Evolutionary conservation across 2,797 vertebrate species (phyloP).

Genomic region (Sciurus vulgaris): DNA sequence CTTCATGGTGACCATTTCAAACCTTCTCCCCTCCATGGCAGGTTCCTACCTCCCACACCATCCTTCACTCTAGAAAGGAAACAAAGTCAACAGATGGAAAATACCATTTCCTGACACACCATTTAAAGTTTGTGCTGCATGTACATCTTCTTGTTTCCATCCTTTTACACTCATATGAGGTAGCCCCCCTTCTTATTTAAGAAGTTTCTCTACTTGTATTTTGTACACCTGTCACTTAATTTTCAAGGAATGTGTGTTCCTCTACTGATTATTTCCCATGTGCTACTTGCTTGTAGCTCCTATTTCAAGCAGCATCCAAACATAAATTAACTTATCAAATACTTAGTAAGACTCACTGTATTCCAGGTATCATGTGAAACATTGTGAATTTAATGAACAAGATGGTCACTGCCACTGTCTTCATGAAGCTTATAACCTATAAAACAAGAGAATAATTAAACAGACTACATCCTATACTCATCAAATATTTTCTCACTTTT

Average conservation of each 20-base stretch:
- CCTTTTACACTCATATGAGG: neutral
- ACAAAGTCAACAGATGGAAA: neutral
- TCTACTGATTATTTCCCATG: neutral
- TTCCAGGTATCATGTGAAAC: neutral
- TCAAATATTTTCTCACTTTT: neutral
- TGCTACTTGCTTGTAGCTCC: neutral
- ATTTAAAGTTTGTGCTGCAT: neutral
- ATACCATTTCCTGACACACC: neutral
- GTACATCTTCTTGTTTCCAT: neutral
- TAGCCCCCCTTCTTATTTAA: neutral
- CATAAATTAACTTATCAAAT: neutral
- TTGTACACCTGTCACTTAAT: neutral
- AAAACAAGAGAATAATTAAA: neutral
- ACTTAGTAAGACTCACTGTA: neutral
- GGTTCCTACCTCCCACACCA: slow-evolving; percentile 24
- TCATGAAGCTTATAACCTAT: neutral
- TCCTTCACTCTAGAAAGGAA: neutral
- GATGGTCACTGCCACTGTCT: neutral
- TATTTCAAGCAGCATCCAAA: neutral
- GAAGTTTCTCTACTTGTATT: neutral
- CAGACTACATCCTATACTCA: neutral
- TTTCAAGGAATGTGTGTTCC: neutral
- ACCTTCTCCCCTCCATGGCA: neutral
- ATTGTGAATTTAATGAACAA: neutral
- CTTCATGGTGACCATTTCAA: slow-evolving; percentile 8